These are phyloP conservation scores for Hippoglossus stenolepis DNA, from an alignment of 2,113 vertebrate genomes.

Conservation along the genomic window DNA sequence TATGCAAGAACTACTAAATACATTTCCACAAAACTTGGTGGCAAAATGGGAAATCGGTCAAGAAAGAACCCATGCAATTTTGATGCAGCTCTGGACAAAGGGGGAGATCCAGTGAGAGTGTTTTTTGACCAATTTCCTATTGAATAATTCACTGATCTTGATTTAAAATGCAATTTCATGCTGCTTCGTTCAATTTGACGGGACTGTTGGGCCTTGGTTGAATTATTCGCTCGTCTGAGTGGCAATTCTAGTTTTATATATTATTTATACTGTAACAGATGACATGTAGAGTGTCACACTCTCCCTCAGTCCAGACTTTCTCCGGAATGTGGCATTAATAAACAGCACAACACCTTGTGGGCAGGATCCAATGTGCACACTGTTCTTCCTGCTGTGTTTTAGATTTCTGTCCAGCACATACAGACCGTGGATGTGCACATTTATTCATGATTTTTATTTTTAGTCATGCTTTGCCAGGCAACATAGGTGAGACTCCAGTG, in stretches of 20 bases:
- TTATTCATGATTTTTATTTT: neutral
- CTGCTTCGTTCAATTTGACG: too few species aligned
- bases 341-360: neutral
- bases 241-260: neutral
- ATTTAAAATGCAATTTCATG: too few species aligned
- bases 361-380: neutral
- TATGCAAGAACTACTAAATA: too few species aligned
- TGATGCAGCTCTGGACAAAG: too few species aligned
- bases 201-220: neutral
- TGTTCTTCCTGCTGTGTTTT: neutral
- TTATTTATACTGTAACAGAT: neutral
- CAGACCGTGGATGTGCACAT: too few species aligned
- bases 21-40: too few species aligned
- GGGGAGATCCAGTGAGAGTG: too few species aligned
- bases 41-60: too few species aligned
- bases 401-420: neutral
- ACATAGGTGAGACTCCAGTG: neutral
- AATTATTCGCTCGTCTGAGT: too few species aligned
- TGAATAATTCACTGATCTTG: too few species aligned
- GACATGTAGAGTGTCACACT: neutral
- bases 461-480: neutral
- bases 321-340: neutral
- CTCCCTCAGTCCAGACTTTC: neutral
- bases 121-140: too few species aligned
- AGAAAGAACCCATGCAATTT: too few species aligned